Conservation (phyloP, 2,797 vertebrate species). For the Enteromius paludinosus region DNA sequence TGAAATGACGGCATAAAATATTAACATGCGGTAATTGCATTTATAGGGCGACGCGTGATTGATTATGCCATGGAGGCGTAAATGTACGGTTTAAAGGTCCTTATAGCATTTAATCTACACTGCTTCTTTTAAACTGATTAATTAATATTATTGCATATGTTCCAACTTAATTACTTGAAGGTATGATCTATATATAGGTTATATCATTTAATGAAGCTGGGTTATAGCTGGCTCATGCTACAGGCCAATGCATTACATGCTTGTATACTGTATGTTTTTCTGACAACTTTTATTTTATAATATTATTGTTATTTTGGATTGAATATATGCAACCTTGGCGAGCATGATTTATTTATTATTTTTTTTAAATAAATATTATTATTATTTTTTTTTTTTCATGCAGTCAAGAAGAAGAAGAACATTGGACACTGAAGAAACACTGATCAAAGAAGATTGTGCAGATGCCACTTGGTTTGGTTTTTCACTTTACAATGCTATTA, state of each 20-base stretch:
- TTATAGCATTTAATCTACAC: background rate
- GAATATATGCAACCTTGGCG: too few relatives aligned
- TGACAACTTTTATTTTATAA: too few relatives aligned
- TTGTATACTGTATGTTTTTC: background rate
- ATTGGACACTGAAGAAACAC: background rate
- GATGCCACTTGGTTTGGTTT: background rate
- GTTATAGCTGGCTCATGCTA: background rate
- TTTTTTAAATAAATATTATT: too few relatives aligned
- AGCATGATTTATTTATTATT: too few relatives aligned
- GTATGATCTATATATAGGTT: background rate
- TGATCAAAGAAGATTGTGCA: background rate
- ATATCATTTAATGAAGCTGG: background rate
- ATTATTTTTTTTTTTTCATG: too few relatives aligned
- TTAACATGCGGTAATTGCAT: constrained; percentile 4
- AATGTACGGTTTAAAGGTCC: background rate
- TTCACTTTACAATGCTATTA: background rate
- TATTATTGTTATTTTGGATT: too few relatives aligned
- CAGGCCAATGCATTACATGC: background rate
- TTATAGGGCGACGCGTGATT: background rate
- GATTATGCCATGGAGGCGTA: background rate
- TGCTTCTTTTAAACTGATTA: background rate
- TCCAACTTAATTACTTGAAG: background rate
- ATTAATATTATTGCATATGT: background rate
- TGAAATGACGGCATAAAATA: constrained; percentile 15
- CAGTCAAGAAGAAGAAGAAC: background rate